Evolutionary conservation across 92 coral and sea anemone species (phyloP).

Genomic region (Parazoanthus swiftii): DNA sequence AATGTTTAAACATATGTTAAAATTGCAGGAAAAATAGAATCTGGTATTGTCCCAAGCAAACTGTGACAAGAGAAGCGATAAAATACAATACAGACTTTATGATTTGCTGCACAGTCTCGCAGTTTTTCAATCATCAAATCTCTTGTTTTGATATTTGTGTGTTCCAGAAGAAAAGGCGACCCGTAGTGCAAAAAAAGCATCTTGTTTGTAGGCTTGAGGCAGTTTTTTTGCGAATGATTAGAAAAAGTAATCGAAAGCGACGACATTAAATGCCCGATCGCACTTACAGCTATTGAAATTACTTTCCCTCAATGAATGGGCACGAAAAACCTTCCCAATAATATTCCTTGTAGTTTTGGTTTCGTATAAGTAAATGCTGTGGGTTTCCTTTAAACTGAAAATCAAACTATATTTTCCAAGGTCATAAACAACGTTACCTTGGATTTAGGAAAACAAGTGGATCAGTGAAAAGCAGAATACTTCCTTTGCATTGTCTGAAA

Average conservation of each 20-base stretch:
- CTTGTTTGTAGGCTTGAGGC: neutral
- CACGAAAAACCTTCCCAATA: neutral
- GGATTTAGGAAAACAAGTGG: neutral
- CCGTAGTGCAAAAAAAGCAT: neutral
- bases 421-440: neutral
- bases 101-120: neutral
- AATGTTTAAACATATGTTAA: neutral
- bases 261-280: neutral
- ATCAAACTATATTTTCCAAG: neutral
- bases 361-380: neutral
- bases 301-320: neutral
- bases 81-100: neutral
- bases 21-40: neutral
- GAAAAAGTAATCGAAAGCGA: neutral
- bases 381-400: neutral
- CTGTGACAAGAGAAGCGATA: neutral
- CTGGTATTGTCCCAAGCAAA: neutral
- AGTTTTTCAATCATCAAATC: neutral
- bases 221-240: neutral
- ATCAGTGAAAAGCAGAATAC: neutral
- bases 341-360: neutral
- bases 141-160: constrained; percentile 34
- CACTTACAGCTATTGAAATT: neutral
- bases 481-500: neutral
- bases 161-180: constrained; percentile 18